A percentile compares a stretch with the other conserved stretches of the same genome.
phyloP scores from a whole-genome alignment of 2,113 vertebrate genomes.

The Onychostruthus taczanowskii region DNA sequence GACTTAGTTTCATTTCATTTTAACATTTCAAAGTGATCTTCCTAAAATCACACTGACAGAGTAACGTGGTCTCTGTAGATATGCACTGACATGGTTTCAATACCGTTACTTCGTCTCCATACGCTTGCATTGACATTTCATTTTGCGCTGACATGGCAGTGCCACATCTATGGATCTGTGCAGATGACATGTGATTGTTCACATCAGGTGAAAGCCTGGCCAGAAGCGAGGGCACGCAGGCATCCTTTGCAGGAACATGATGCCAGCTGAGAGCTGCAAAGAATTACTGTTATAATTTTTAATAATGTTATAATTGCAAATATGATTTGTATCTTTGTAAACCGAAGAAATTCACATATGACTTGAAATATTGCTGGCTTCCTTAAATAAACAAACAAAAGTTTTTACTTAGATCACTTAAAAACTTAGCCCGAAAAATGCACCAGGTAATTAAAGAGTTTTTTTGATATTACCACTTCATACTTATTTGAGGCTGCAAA shows the following conservation, averaged over 20 bases:
- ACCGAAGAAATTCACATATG: background rate
- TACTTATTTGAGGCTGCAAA: background rate
- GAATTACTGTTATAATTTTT: background rate
- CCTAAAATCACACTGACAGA: conserved; percentile 59
- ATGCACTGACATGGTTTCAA: conserved; percentile 17
- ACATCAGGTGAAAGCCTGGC: background rate
- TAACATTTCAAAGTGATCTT: conserved; percentile 69
- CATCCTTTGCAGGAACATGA: background rate
- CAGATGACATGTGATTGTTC: background rate
- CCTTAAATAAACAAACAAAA: background rate
- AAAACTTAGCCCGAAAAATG: background rate
- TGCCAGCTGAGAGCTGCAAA: background rate
- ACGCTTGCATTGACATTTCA: conserved; percentile 1
- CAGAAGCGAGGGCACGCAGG: background rate
- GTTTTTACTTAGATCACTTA: background rate
- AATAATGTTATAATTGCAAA: background rate
- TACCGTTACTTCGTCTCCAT: background rate
- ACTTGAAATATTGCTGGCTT: background rate
- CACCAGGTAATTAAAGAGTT: background rate
- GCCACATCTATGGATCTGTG: background rate
- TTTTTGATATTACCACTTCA: background rate
- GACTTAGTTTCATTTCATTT: conserved; percentile 73
- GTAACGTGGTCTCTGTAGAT: background rate
- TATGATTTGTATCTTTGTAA: background rate
- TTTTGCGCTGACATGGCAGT: background rate